These are phyloP conservation scores for Tenebrio molitor DNA, from an alignment of 1,140 invertebrate species.

Conservation along the genomic window DNA sequence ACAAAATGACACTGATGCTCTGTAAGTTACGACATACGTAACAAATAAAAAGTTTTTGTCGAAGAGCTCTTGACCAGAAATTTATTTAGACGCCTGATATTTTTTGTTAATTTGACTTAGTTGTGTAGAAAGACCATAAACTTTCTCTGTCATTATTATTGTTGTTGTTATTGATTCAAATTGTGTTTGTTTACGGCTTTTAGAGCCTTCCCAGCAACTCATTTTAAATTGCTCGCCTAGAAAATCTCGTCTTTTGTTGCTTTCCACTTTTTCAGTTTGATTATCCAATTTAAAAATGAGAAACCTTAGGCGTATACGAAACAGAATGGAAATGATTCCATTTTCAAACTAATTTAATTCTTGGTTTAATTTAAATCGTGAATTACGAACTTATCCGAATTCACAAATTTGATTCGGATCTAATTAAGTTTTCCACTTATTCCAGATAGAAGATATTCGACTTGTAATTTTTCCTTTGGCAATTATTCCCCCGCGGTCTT, in stretches of 20 bases:
- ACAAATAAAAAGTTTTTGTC: too few relatives aligned
- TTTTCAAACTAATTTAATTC: constrained; percentile 37
- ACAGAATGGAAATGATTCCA: constrained; percentile 29
- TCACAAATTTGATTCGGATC: constrained; percentile 25
- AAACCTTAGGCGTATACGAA: constrained; percentile 26
- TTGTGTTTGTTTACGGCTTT: too few relatives aligned
- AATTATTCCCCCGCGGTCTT: not conserved
- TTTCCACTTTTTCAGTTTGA: not conserved
- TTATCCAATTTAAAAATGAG: constrained; percentile 29
- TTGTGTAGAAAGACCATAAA: too few relatives aligned
- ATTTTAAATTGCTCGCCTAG: too few relatives aligned
- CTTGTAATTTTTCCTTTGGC: not conserved
- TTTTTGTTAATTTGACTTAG: too few relatives aligned
- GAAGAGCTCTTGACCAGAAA: too few relatives aligned
- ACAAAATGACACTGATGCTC: too few relatives aligned
- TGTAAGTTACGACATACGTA: too few relatives aligned
- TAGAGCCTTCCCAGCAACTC: too few relatives aligned
- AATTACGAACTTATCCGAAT: constrained; percentile 29
- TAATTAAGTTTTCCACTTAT: constrained; percentile 18
- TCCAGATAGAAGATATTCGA: constrained; percentile 4
- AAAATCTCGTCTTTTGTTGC: not conserved
- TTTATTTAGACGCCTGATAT: too few relatives aligned
- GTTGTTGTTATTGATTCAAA: too few relatives aligned
- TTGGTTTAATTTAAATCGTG: constrained; percentile 27
- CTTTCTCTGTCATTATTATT: too few relatives aligned